Conservation (phyloP, 30 jellyfish, hydroid and myxozoan genomes). For the Aurelia coerulea region DNA sequence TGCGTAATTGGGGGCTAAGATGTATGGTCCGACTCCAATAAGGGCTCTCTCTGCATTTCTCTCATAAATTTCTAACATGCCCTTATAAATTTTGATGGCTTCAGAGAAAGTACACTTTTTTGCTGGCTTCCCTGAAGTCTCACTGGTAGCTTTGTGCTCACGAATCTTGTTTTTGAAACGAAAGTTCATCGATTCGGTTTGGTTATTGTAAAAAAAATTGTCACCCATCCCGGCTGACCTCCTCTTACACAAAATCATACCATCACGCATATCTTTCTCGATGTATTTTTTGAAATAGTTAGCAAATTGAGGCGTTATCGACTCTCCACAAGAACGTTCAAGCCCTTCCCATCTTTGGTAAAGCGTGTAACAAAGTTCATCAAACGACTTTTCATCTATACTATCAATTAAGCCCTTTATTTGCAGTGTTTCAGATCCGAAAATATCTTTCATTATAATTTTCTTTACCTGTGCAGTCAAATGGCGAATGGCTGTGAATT, state of each 20-base stretch:
- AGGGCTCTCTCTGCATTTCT: too few species aligned
- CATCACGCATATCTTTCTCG: too few species aligned
- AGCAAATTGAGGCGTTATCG: neutral
- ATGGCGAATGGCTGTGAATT: too few species aligned
- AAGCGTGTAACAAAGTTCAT: neutral
- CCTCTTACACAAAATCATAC: neutral
- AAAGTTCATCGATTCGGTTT: too few species aligned
- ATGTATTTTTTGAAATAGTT: neutral
- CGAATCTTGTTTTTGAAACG: too few species aligned
- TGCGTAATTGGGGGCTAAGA: too few species aligned
- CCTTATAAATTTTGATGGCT: slow-evolving; percentile 1
- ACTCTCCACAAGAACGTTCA: neutral
- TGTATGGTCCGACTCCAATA: too few species aligned
- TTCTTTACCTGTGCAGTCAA: too few species aligned
- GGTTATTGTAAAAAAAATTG: too few species aligned
- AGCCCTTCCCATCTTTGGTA: slow-evolving; percentile 6
- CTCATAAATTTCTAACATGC: neutral
- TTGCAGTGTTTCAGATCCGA: too few species aligned
- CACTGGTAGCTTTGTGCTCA: too few species aligned
- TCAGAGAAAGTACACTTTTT: slow-evolving; percentile 11
- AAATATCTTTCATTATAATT: too few species aligned
- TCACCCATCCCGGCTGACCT: neutral
- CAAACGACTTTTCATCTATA: neutral
- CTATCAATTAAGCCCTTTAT: neutral
- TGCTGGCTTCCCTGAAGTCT: slow-evolving; percentile 9